phyloP scores from a whole-genome alignment of 1,140 invertebrate genomes.

The Temnothorax curvispinosus region DNA sequence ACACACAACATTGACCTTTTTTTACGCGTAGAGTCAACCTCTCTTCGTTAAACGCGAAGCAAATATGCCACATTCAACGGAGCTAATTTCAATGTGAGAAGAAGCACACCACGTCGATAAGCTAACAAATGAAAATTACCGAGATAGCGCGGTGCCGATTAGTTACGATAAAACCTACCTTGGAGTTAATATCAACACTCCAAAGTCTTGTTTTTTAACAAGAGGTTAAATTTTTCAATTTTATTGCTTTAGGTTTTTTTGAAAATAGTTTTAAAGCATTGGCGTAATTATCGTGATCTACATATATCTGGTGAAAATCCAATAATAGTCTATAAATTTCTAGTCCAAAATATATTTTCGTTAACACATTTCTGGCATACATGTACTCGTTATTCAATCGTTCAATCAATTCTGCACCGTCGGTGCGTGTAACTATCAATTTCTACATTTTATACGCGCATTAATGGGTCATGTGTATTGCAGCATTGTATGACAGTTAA shows the following conservation, averaged over 20 bases:
- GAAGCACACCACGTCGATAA: constrained; percentile 8
- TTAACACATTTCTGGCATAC: background rate
- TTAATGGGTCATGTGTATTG: background rate
- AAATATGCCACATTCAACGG: background rate
- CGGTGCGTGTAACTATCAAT: background rate
- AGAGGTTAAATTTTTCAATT: background rate
- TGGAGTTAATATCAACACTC: background rate
- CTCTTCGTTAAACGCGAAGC: constrained; percentile 13
- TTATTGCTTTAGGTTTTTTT: background rate
- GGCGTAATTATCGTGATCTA: background rate
- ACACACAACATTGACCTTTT: background rate
- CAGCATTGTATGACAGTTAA: background rate
- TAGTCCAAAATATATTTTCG: background rate
- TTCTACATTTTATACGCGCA: constrained; percentile 4
- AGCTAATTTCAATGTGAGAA: constrained; percentile 31
- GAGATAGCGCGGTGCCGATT: background rate
- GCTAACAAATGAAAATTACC: constrained; percentile 24
- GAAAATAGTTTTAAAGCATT: background rate
- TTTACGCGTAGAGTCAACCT: background rate
- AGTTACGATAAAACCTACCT: background rate
- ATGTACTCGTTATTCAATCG: background rate
- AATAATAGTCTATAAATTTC: background rate
- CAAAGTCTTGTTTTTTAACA: background rate
- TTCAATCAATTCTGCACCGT: background rate
- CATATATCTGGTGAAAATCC: background rate